These are phyloP conservation scores for Melanocharis versteri DNA, from an alignment of 2,113 vertebrate genomes.

Conservation along the genomic window DNA sequence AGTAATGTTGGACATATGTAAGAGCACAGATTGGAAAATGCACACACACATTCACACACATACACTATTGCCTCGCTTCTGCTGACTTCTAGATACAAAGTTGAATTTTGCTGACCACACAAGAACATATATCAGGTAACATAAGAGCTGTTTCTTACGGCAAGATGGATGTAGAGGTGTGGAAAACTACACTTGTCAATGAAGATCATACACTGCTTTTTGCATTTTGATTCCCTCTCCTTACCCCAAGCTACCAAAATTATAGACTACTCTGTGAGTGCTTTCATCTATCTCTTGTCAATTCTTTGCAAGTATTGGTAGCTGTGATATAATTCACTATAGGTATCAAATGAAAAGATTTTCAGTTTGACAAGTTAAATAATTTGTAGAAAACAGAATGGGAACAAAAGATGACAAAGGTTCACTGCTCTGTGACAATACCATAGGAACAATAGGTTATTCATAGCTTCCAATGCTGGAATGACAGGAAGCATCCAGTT, in stretches of 20 bases:
- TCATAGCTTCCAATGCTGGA: neutral
- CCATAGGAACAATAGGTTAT: neutral
- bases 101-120: neutral
- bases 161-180: neutral
- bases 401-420: neutral
- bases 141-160: neutral
- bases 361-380: neutral
- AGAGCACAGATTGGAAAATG: neutral
- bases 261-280: neutral
- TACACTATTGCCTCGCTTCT: neutral
- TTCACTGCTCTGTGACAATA: neutral
- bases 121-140: neutral
- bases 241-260: neutral
- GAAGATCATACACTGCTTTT: accelerated
- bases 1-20: neutral
- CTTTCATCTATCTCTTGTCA: neutral
- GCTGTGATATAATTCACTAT: neutral
- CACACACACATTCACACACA: too few species aligned
- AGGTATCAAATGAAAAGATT: neutral
- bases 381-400: neutral
- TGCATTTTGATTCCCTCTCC: neutral
- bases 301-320: neutral
- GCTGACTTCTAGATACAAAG: neutral
- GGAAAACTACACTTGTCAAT: neutral
- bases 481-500: neutral